These are phyloP conservation scores for Ammospiza caudacuta DNA, from an alignment of 2,113 vertebrate genomes.

Conservation along the genomic window DNA sequence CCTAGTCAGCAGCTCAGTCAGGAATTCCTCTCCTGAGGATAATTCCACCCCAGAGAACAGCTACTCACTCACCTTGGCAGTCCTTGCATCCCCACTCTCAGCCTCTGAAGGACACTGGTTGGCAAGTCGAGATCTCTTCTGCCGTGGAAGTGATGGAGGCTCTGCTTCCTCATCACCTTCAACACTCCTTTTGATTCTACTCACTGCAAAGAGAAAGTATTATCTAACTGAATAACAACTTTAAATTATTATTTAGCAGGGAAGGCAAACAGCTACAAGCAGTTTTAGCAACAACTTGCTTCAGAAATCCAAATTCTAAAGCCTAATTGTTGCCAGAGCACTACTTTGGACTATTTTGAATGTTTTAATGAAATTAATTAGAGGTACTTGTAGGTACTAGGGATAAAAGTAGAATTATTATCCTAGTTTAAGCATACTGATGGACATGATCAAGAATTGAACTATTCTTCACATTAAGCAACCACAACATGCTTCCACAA, in stretches of 20 bases:
- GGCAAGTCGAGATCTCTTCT: conserved; percentile 45
- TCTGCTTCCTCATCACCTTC: conserved; percentile 1
- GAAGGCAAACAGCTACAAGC: not conserved
- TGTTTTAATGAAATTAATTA: not conserved
- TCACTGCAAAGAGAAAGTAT: not conserved
- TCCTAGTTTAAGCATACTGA: not conserved
- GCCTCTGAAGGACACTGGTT: conserved; percentile 30
- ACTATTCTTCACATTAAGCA: not conserved
- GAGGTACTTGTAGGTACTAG: not conserved
- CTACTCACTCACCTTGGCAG: conserved; percentile 70
- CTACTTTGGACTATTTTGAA: not conserved
- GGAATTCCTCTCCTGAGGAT: not conserved
- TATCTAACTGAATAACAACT: not conserved
- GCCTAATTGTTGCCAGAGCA: not conserved
- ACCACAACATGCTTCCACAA: not conserved
- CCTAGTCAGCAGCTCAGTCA: not conserved
- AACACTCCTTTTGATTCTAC: not conserved
- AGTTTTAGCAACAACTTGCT: not conserved
- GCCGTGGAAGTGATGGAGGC: not conserved
- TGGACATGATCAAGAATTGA: not conserved
- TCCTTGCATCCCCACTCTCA: not conserved
- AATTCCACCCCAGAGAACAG: not conserved
- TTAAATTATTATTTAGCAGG: not conserved
- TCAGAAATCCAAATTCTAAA: not conserved
- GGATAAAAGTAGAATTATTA: not conserved